Percentiles rank a stretch among this genome's conserved stretches.
phyloP scores from a whole-genome alignment of 2,797 vertebrate species.

The Serranus cabrilla region DNA sequence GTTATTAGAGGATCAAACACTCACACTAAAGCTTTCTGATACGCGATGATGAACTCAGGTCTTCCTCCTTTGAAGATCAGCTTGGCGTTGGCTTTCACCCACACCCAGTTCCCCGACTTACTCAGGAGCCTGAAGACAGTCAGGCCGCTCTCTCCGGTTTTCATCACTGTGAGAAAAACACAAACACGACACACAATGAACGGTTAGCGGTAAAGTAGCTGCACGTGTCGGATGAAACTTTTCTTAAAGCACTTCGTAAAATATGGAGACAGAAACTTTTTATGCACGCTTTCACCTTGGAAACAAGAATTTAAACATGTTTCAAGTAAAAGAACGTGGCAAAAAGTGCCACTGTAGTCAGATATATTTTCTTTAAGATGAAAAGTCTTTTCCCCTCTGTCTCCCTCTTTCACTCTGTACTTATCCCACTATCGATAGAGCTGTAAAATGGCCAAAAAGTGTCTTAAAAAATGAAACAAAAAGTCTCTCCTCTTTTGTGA shows the following conservation, averaged over 20 bases:
- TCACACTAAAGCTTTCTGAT: conserved; percentile 85
- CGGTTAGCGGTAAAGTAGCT: background rate
- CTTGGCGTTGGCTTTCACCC: conserved; percentile 88
- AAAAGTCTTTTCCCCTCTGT: no score
- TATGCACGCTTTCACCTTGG: no score
- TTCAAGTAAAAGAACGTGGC: no score
- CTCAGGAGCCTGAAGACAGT: conserved; percentile 85
- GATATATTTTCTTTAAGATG: no score
- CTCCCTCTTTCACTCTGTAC: no score
- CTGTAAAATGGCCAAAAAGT: no score
- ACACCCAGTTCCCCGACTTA: conserved; percentile 82
- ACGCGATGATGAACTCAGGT: conserved; percentile 86
- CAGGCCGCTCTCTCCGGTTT: conserved; percentile 87
- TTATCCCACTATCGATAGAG: no score
- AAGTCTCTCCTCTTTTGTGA: background rate
- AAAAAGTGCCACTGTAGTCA: no score
- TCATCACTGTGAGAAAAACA: conserved; percentile 82
- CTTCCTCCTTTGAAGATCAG: conserved; percentile 85
- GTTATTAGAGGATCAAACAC: conserved; percentile 50
- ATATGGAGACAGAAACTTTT: no score
- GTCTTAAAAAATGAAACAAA: no score
- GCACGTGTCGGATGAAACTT: no score
- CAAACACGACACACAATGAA: background rate
- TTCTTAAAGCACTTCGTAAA: background rate
- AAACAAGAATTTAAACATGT: background rate